Conservation (phyloP, 2,113 vertebrate species). For the Tauraco erythrolophus region DNA sequence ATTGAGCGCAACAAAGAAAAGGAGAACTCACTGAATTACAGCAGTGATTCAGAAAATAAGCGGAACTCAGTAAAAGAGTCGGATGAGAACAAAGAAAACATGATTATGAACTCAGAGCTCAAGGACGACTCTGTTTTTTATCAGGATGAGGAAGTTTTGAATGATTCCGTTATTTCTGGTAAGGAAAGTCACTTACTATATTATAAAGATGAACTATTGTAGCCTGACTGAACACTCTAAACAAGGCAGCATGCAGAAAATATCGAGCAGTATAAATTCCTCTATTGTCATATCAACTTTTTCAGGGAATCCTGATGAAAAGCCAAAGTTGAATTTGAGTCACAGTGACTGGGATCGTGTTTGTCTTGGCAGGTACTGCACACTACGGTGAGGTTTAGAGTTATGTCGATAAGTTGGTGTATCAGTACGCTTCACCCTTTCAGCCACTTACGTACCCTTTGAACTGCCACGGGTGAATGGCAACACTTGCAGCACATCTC, state of each 20-base stretch:
- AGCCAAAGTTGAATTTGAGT: not conserved
- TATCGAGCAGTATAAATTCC: not conserved
- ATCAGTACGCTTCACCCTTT: not conserved
- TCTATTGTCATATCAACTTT: not conserved
- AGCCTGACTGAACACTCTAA: not conserved
- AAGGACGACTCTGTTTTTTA: slow-evolving; percentile 80
- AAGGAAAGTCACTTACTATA: slow-evolving; percentile 50
- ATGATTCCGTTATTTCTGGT: slow-evolving; percentile 95
- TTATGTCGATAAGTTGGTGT: not conserved
- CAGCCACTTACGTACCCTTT: not conserved
- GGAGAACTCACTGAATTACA: slow-evolving; percentile 67
- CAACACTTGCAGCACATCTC: not conserved
- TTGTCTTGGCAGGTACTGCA: not conserved
- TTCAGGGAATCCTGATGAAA: not conserved
- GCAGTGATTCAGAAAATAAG: slow-evolving; percentile 76
- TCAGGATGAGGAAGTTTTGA: slow-evolving; percentile 89
- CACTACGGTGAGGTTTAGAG: not conserved
- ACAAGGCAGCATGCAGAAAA: not conserved
- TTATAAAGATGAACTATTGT: not conserved
- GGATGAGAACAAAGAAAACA: slow-evolving; percentile 97
- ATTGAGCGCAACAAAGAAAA: slow-evolving; percentile 81
- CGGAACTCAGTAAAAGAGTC: slow-evolving; percentile 76
- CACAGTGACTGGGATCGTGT: not conserved
- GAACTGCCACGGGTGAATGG: not conserved
- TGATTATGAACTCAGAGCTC: slow-evolving; percentile 85